Conservation (phyloP, 1,140 invertebrate species). For the Drosophila burlai region DNA sequence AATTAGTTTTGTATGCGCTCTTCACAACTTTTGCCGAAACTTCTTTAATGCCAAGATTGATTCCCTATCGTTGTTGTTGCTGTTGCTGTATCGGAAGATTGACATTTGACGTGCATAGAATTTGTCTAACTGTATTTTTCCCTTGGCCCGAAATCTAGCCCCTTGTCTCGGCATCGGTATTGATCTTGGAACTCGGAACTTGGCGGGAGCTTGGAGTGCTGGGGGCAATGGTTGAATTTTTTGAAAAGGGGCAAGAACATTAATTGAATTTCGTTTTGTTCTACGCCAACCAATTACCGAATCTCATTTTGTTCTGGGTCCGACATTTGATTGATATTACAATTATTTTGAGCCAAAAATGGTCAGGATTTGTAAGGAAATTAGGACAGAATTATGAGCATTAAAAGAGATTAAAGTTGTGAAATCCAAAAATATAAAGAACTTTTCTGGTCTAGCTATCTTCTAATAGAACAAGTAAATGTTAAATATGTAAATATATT, state of each 20-base stretch:
- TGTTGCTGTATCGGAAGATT: constrained; percentile 54
- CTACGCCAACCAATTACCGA: constrained; percentile 20
- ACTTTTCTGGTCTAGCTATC: neutral
- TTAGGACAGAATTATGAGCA: neutral
- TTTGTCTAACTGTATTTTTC: constrained; percentile 78
- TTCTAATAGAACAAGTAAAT: neutral
- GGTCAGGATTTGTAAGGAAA: neutral
- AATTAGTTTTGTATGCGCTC: constrained; percentile 79
- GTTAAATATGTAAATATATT: neutral
- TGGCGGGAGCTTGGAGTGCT: constrained; percentile 8
- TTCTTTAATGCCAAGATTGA: constrained; percentile 78
- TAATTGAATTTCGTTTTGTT: constrained; percentile 25
- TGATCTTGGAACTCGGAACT: constrained; percentile 35
- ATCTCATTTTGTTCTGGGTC: constrained; percentile 15
- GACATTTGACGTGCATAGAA: constrained; percentile 83
- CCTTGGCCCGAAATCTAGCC: constrained; percentile 49
- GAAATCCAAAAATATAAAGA: no score
- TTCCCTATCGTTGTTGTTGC: constrained; percentile 54
- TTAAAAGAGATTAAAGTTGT: neutral
- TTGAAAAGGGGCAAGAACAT: constrained; percentile 12
- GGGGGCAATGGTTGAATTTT: constrained; percentile 19
- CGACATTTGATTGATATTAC: constrained; percentile 28
- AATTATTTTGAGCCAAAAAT: constrained; percentile 10
- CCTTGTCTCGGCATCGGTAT: constrained; percentile 46
- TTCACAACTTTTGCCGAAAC: constrained; percentile 70